Conservation (phyloP, 1,140 invertebrate species). For the Helicoverpa armigera region DNA sequence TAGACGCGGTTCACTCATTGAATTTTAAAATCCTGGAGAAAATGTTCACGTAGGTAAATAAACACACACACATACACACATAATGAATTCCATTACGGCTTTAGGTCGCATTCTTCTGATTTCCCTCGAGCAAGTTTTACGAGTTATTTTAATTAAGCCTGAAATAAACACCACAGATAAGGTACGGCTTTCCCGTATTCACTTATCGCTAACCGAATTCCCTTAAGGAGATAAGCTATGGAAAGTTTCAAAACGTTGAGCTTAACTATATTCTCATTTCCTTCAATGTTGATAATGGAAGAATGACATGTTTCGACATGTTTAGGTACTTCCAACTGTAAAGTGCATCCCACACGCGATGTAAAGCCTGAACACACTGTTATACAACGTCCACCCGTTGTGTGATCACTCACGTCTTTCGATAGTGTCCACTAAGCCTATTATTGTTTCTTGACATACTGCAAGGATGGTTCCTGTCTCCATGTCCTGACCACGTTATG, state of each 20-base stretch:
- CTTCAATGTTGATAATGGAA: too few species aligned
- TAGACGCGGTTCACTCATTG: background rate
- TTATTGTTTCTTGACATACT: background rate
- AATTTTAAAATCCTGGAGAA: background rate
- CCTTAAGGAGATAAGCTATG: background rate
- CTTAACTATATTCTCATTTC: too few species aligned
- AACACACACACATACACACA: background rate
- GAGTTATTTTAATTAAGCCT: constrained; percentile 23
- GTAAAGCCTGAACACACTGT: too few species aligned
- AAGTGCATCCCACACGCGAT: too few species aligned
- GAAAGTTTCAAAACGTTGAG: too few species aligned
- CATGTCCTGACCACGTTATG: too few species aligned
- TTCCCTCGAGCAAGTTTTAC: constrained; percentile 29
- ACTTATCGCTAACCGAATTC: background rate
- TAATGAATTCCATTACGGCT: constrained; percentile 9
- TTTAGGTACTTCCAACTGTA: too few species aligned
- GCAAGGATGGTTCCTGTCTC: background rate
- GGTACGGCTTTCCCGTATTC: background rate
- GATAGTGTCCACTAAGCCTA: background rate
- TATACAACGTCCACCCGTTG: background rate
- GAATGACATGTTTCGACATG: too few species aligned
- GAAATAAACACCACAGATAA: background rate
- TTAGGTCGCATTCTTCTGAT: constrained; percentile 4
- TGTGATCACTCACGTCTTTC: background rate
- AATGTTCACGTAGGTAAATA: background rate